These are phyloP conservation scores for Pollimyrus isidori DNA, from an alignment of 2,113 vertebrate genomes.

Conservation along the genomic window DNA sequence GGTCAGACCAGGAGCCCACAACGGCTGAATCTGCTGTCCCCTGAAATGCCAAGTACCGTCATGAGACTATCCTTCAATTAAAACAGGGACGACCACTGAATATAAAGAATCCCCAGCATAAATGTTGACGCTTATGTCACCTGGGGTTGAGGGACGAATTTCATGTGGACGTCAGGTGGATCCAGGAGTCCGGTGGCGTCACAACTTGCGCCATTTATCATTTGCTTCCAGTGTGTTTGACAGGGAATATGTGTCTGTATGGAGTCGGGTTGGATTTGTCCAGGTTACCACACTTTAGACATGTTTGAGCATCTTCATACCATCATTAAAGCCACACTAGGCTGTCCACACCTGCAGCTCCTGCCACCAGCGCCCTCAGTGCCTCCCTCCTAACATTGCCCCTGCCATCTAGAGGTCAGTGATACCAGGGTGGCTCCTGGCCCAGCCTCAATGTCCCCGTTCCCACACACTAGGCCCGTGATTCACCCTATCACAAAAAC, in stretches of 20 bases:
- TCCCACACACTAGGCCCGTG: not conserved
- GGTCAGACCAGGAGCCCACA: not conserved
- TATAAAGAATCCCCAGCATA: not conserved
- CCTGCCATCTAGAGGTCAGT: not conserved
- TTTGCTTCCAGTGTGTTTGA: not conserved
- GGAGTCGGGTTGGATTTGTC: not conserved
- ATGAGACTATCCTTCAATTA: not conserved
- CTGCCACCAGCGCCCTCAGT: not conserved
- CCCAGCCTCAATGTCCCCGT: not conserved
- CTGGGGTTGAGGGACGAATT: not conserved
- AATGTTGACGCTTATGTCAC: not conserved
- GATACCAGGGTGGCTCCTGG: not conserved
- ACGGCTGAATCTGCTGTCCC: not conserved
- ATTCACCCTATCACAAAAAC: not conserved
- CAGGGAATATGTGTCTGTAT: not conserved
- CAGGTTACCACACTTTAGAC: not conserved
- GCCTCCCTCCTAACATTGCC: not conserved
- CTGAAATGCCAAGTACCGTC: not conserved
- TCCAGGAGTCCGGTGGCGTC: not conserved
- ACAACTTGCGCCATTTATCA: not conserved
- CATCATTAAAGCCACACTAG: not conserved
- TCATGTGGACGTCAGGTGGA: not conserved
- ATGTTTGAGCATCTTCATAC: not conserved
- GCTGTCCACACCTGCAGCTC: not conserved
- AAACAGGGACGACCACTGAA: not conserved